Conservation (phyloP, 2,797 vertebrate species). For the Eutrigla gurnardus region DNA sequence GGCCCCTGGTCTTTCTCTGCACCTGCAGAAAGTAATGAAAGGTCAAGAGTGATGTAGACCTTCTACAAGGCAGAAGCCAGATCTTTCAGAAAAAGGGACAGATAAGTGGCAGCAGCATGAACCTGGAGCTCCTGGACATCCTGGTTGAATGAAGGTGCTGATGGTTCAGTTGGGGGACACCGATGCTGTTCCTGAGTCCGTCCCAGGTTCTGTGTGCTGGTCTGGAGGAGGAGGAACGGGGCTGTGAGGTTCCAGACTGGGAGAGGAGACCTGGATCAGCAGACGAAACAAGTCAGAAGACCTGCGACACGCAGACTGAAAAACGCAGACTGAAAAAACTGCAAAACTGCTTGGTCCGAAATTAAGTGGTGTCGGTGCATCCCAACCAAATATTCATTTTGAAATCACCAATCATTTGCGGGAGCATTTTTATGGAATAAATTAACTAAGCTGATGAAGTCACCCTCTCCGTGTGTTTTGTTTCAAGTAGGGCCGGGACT, state of each 20-base stretch:
- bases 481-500: too few relatives aligned
- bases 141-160: constrained; percentile 14
- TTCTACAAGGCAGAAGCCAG: background rate
- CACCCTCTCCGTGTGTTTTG: too few relatives aligned
- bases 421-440: too few relatives aligned
- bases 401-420: too few relatives aligned
- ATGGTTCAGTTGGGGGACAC: background rate
- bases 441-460: too few relatives aligned
- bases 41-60: background rate
- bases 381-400: too few relatives aligned
- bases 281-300: background rate
- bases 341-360: too few relatives aligned
- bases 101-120: background rate
- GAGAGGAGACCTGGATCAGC: constrained; percentile 51
- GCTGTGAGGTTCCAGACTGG: constrained; percentile 24
- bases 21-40: background rate
- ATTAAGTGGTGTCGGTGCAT: too few relatives aligned
- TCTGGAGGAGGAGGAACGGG: constrained; percentile 2
- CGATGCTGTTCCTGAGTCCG: constrained; percentile 13
- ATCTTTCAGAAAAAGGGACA: background rate
- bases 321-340: background rate
- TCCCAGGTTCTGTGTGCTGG: constrained; percentile 6
- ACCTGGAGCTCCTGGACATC: constrained; percentile 48
- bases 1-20: constrained; percentile 8
- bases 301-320: background rate